Conservation (phyloP, 2,113 vertebrate species). For the Tursiops truncatus region DNA sequence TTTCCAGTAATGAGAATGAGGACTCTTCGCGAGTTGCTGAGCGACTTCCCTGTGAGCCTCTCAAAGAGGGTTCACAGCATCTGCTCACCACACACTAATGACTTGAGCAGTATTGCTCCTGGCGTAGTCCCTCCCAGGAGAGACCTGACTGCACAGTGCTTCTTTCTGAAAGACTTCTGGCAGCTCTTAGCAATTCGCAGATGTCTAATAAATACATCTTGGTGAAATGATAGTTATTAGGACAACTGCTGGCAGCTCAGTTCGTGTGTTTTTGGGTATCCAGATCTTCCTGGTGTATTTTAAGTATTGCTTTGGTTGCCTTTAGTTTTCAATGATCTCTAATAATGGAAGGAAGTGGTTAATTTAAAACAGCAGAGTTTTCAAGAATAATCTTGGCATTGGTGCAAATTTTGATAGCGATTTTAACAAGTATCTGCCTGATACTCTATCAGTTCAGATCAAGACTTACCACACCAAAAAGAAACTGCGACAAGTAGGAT, state of each 20-base stretch:
- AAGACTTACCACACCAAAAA: neutral
- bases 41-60: neutral
- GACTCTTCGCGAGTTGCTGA: neutral
- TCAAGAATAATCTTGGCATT: neutral
- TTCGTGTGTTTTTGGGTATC: neutral
- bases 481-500: neutral
- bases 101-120: neutral
- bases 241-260: neutral
- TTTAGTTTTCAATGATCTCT: neutral
- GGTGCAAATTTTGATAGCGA: neutral
- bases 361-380: slow-evolving; percentile 19
- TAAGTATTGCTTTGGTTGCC: neutral
- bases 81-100: slow-evolving; percentile 17
- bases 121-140: neutral
- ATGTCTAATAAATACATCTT: slow-evolving; percentile 23
- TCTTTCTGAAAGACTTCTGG: slow-evolving; percentile 22
- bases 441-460: neutral
- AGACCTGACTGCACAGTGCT: neutral
- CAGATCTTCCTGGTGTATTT: neutral
- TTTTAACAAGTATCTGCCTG: neutral
- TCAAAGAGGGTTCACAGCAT: neutral
- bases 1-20: slow-evolving; percentile 25
- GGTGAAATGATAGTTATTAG: slow-evolving; percentile 27
- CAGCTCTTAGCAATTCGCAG: slow-evolving; percentile 22
- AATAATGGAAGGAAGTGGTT: neutral